phyloP scores from a whole-genome alignment of 2,888 invertebrate genomes.

The Homarus gammarus region DNA sequence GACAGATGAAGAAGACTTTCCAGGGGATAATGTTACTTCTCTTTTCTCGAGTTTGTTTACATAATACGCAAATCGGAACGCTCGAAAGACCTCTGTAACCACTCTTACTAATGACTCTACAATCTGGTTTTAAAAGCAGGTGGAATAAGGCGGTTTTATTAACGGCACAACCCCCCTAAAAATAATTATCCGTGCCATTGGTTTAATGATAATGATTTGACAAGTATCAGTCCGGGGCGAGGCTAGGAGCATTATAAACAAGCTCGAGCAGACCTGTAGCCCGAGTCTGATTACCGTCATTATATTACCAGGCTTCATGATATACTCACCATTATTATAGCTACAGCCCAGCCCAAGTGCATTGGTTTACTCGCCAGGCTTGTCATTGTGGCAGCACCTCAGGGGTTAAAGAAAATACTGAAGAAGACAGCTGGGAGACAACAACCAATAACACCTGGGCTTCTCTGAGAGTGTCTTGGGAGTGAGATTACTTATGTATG shows the following conservation, averaged over 20 bases:
- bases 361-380: neutral
- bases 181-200: conserved; percentile 37
- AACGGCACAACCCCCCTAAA: conserved; percentile 1
- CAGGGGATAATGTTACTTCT: neutral
- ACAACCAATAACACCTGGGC: too few relatives aligned
- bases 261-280: conserved; percentile 16
- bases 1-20: too few relatives aligned
- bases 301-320: neutral
- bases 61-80: neutral
- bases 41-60: neutral
- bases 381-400: neutral
- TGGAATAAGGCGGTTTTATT: neutral
- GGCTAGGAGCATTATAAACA: conserved; percentile 19
- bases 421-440: conserved; percentile 1
- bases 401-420: neutral
- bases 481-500: too few relatives aligned
- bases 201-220: conserved; percentile 37
- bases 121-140: neutral
- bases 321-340: neutral
- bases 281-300: conserved; percentile 9
- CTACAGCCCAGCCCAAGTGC: neutral
- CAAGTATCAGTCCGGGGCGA: conserved; percentile 20
- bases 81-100: neutral
- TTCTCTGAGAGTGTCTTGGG: too few relatives aligned
- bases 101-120: neutral